A percentile compares a stretch with the other conserved stretches of the same genome.
phyloP scores from a whole-genome alignment of 2,797 vertebrate species.

The Pteropus rufus region DNA sequence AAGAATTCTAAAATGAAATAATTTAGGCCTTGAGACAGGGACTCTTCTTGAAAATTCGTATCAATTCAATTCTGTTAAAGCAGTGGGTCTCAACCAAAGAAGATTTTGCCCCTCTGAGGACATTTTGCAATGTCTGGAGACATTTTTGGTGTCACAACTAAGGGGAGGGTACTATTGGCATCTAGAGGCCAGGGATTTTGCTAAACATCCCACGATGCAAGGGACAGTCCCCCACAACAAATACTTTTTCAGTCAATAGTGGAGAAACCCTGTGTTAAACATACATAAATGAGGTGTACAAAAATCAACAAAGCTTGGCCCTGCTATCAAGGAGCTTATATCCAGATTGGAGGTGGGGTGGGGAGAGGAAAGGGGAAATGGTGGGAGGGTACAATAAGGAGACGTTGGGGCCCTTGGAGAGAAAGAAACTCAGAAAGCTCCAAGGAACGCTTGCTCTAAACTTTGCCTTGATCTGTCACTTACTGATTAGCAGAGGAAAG shows the following conservation, averaged over 20 bases:
- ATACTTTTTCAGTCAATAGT: background rate
- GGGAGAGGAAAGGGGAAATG: background rate
- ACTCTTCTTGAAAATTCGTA: slow-evolving; percentile 52
- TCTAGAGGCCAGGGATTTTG: background rate
- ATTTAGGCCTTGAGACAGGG: slow-evolving; percentile 51
- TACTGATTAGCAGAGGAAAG: background rate
- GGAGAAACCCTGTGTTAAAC: slow-evolving; percentile 14
- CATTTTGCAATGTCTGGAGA: slow-evolving; percentile 28
- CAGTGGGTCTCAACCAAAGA: background rate
- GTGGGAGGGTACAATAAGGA: background rate
- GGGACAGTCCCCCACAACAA: background rate
- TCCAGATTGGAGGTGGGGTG: background rate
- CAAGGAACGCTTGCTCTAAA: background rate
- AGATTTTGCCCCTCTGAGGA: background rate
- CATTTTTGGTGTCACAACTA: background rate
- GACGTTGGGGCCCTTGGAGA: background rate
- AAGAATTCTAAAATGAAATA: slow-evolving; percentile 42
- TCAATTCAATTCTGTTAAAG: slow-evolving; percentile 41
- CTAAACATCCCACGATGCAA: background rate
- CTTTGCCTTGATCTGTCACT: background rate
- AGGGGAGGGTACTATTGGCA: background rate
- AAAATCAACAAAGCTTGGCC: slow-evolving; percentile 15
- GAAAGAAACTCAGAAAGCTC: slow-evolving; percentile 3
- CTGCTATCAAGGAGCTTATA: background rate
- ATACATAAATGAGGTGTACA: background rate